Conservation (phyloP, 1,140 invertebrate genomes). For the Eumeta japonica region DNA sequence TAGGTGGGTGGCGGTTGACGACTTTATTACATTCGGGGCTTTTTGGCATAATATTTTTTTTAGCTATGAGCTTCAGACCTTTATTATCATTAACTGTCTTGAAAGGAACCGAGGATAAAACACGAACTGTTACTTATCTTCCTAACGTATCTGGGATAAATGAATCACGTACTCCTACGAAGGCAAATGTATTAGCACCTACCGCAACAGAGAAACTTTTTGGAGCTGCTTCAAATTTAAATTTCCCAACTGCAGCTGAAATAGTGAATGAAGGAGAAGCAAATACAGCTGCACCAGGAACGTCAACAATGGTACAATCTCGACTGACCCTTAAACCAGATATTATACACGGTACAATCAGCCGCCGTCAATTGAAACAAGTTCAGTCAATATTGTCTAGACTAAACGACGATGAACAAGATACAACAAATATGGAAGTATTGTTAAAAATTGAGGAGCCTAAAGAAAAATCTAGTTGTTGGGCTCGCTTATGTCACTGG, state of each 20-base stretch:
- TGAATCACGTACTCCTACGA: conserved; percentile 12
- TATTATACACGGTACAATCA: conserved; percentile 30
- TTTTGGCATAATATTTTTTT: conserved; percentile 34
- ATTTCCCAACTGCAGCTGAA: conserved; percentile 42
- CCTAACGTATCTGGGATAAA: conserved; percentile 30
- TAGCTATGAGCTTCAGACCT: conserved; percentile 37
- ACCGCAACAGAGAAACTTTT: conserved; percentile 37
- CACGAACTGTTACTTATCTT: conserved; percentile 47
- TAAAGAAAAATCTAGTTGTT: conserved; percentile 24
- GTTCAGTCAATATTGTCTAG: conserved; percentile 40
- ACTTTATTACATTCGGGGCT: conserved; percentile 70
- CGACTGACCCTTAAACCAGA: conserved; percentile 33
- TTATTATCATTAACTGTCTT: conserved; percentile 34
- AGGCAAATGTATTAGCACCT: conserved; percentile 20
- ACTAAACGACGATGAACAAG: conserved; percentile 35
- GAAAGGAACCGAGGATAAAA: conserved; percentile 31
- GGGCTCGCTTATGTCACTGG: conserved; percentile 32
- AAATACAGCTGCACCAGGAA: conserved; percentile 18
- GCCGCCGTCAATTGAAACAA: conserved; percentile 38
- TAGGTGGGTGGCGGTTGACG: conserved; percentile 71
- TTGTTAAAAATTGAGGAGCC: conserved; percentile 20
- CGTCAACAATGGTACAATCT: conserved; percentile 20
- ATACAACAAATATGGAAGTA: conserved; percentile 25
- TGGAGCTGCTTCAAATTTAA: conserved; percentile 36
- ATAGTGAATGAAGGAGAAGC: conserved; percentile 23